These are phyloP conservation scores for Siphamia tubifer DNA, from an alignment of 2,113 vertebrate species.

Conservation along the genomic window DNA sequence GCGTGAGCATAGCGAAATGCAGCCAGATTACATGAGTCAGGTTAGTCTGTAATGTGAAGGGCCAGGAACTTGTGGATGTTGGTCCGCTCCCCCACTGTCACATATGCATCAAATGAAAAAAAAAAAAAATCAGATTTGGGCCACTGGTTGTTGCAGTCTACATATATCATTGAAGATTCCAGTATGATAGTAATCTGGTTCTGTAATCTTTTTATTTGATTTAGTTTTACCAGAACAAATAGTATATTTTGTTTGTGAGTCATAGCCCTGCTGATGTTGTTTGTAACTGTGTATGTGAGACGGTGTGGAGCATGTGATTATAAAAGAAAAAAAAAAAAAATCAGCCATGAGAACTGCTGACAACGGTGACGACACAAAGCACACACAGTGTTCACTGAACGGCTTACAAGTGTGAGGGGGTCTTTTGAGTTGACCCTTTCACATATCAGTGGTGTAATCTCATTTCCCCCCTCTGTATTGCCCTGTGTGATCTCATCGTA, in stretches of 20 bases:
- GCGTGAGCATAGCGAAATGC: too few relatives aligned
- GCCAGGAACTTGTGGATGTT: background rate
- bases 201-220: background rate
- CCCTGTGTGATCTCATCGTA: background rate
- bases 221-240: background rate
- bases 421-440: background rate
- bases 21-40: too few relatives aligned
- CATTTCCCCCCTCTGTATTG: background rate
- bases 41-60: background rate
- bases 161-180: background rate
- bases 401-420: background rate
- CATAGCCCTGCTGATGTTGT: background rate
- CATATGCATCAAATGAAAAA: too few relatives aligned
- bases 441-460: conserved; percentile 10
- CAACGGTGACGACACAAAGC: conserved; percentile 22
- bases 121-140: too few relatives aligned
- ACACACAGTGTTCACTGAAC: conserved; percentile 13
- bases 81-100: background rate
- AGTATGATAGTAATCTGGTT: background rate
- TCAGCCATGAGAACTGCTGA: conserved; percentile 48
- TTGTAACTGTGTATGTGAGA: background rate
- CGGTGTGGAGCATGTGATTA: conserved; percentile 49
- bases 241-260: background rate
- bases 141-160: too few relatives aligned
- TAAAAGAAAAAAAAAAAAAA: conserved; percentile 19